A percentile compares a stretch with the other conserved stretches of the same genome.
phyloP scores from a whole-genome alignment of 2,888 invertebrate species.

The Clitarchus hookeri region DNA sequence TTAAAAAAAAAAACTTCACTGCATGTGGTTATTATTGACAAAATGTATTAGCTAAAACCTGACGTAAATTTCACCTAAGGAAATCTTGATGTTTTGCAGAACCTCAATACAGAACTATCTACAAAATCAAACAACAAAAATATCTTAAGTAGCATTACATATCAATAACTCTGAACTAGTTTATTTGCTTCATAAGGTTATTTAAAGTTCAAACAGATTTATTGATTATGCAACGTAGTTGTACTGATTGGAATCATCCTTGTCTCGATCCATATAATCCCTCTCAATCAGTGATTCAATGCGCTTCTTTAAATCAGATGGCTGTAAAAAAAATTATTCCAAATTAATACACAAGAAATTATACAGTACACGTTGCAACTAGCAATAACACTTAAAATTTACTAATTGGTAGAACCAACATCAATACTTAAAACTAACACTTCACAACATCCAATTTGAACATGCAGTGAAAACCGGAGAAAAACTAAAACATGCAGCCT shows the following conservation, averaged over 20 bases:
- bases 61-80: background rate
- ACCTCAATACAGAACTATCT: background rate
- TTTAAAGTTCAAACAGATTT: constrained; percentile 7
- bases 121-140: background rate
- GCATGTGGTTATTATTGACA: background rate
- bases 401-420: too few relatives aligned
- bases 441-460: background rate
- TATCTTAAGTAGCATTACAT: constrained; percentile 6
- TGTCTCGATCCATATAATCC: constrained; percentile 99
- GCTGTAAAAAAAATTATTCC: constrained; percentile 62
- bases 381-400: background rate
- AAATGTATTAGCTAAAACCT: background rate
- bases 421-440: background rate
- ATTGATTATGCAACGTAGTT: constrained; percentile 92
- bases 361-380: background rate
- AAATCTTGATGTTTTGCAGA: constrained; percentile 4
- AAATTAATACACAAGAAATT: background rate
- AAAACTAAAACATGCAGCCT: too few relatives aligned
- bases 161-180: background rate
- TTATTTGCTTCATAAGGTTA: background rate
- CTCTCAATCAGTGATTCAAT: constrained; percentile 98
- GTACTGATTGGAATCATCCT: constrained; percentile 97
- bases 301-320: constrained; percentile 96
- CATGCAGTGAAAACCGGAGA: too few relatives aligned
- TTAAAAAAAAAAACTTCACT: background rate